Evolutionary conservation across 1,140 invertebrate genomes (phyloP).

Genomic region (Pantala flavescens): DNA sequence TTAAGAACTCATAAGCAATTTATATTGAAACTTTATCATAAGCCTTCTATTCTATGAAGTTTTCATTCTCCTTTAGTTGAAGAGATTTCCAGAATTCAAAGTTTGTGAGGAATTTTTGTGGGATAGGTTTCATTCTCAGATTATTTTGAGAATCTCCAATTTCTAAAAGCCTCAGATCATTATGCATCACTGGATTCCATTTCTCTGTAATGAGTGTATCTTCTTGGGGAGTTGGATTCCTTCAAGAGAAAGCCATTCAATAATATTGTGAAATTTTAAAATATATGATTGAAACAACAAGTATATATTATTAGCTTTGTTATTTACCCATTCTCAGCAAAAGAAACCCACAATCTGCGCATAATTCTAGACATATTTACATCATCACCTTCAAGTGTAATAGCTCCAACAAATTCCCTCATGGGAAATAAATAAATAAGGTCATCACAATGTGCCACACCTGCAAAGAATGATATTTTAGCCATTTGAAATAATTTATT

Average conservation of each 20-base stretch:
- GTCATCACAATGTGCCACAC: conserved; percentile 11
- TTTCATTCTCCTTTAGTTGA: not conserved
- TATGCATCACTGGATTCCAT: conserved; percentile 37
- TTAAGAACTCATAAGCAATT: no score
- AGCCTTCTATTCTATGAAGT: not conserved
- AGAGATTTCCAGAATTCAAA: not conserved
- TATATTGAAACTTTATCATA: not conserved
- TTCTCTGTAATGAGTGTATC: conserved; percentile 30
- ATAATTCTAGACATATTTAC: not conserved
- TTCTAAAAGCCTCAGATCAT: conserved; percentile 36
- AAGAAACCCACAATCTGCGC: not conserved
- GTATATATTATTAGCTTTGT: not conserved
- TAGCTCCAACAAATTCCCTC: not conserved
- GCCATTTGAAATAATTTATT: no score
- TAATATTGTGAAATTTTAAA: conserved; percentile 10
- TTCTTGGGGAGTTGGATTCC: conserved; percentile 39
- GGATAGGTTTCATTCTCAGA: not conserved
- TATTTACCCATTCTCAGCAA: conserved; percentile 23
- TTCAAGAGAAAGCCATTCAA: conserved; percentile 25
- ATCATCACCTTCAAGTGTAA: not conserved
- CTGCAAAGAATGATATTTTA: not conserved
- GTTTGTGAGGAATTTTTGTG: not conserved
- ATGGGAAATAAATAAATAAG: not conserved
- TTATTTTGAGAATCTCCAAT: conserved; percentile 28
- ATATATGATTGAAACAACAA: no score